These are phyloP conservation scores for Ecdyonurus torrentis DNA, from an alignment of 2,888 invertebrate species.

Conservation along the genomic window DNA sequence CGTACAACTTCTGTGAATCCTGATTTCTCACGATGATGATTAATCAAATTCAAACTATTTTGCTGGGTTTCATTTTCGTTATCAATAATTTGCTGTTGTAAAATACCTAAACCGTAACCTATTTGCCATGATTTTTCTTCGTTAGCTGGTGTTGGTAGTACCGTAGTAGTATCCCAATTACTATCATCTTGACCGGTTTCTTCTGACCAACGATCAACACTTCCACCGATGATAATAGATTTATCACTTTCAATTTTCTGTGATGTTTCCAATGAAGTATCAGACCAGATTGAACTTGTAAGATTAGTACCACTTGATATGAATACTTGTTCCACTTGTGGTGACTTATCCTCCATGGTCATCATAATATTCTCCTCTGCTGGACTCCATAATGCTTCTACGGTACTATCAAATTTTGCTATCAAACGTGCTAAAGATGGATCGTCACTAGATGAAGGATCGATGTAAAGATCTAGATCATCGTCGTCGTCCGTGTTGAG, in stretches of 20 bases:
- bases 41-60: conserved; percentile 38
- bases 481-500: neutral
- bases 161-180: conserved; percentile 1
- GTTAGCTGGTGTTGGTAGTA: neutral
- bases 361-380: neutral
- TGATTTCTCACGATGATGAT: conserved; percentile 42
- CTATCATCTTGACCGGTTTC: conserved; percentile 4
- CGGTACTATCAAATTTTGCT: neutral
- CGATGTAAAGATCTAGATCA: neutral
- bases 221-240: no score
- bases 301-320: conserved; percentile 33
- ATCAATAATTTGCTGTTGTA: neutral
- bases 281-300: conserved; percentile 36
- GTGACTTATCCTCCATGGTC: neutral
- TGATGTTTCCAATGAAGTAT: conserved; percentile 8
- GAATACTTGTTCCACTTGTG: conserved; percentile 14
- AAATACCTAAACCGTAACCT: neutral
- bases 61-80: conserved; percentile 14
- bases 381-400: neutral
- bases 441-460: neutral
- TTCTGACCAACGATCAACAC: conserved; percentile 5
- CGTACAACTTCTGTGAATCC: conserved; percentile 42
- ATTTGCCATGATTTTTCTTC: neutral
- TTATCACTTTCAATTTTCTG: conserved; percentile 7
- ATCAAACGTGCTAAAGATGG: neutral